Evolutionary conservation across 2,113 vertebrate genomes (phyloP), one percentile per base, ranked within the genome.

Genomic region (Prochilodus magdalenae): DNA sequence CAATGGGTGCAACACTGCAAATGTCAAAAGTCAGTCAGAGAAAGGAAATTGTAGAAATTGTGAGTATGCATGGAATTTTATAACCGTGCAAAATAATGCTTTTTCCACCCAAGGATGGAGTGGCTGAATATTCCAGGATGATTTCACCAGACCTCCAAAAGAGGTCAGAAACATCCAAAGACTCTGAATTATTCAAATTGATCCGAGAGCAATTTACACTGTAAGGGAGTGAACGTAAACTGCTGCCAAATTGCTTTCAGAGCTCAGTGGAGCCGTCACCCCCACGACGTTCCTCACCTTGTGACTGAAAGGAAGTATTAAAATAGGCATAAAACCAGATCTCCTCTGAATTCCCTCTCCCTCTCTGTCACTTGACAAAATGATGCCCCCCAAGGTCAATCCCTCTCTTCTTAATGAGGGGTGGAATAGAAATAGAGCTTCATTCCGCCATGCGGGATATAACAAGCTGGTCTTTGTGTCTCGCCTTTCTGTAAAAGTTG

Each of bases 151-250:
- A 66, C 44, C 36, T 62, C 27, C 49, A 20, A 2, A 63, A 66
- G 66, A 79, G 75, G 75, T 67, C 71, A 67, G 30, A 57, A 67
- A 83, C 62, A 36, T 76, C 77, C 74, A 62, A 30, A 74, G 69
- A 79, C 47, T 59, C 30, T 83, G 75, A 77, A 79, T 83, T 83
- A 83, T 83, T 78, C 75, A 78, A 47, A 77, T 73, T 36, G 30
- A 78, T 51, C 75, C 70, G 40, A 69, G 62, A 60, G 51, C 65
- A 79, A 79, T 74, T 79, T 57, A 49, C 71, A 78, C 82, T 26
- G 77, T 62, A 67, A 67, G 65, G 63, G 12, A 7, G 33, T 59
- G 62, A 79, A 75, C 63, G 75, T 36, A 13, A 75, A 36, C 33
- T 66, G 67, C 66, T 51, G 49, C 72, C 70, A 73, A 55, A 73